Conservation (phyloP, 1,140 invertebrate species). For the Diuraphis noxia region DNA sequence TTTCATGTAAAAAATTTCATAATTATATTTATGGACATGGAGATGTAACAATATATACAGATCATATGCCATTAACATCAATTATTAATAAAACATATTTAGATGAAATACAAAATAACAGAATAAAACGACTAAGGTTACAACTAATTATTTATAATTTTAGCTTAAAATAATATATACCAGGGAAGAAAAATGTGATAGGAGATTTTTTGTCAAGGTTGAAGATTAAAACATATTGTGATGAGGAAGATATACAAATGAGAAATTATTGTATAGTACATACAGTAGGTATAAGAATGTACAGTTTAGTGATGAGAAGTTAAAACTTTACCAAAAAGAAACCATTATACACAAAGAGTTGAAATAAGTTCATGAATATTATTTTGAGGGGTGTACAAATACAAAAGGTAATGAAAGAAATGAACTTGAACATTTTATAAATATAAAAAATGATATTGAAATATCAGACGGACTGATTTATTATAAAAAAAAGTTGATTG, state of each 20-base stretch:
- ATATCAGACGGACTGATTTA: conserved; percentile 59
- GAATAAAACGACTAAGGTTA: not conserved
- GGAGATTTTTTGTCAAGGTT: conserved; percentile 61
- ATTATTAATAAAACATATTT: conserved; percentile 62
- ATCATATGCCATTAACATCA: conserved; percentile 61
- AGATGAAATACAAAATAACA: conserved; percentile 56
- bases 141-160: conserved; percentile 56
- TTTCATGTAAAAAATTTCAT: conserved; percentile 58
- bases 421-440: not conserved
- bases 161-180: conserved; percentile 58
- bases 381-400: no score
- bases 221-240: conserved; percentile 53
- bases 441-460: conserved; percentile 58
- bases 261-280: conserved; percentile 55
- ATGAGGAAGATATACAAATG: conserved; percentile 56
- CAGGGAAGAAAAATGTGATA: conserved; percentile 61
- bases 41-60: conserved; percentile 59
- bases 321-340: conserved; percentile 56
- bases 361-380: conserved; percentile 56
- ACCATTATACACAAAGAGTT: conserved; percentile 56
- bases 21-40: conserved; percentile 59
- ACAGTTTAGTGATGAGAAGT: conserved; percentile 55
- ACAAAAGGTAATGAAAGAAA: not conserved
- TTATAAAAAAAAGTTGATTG: conserved; percentile 59
- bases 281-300: not conserved